Base-by-base conservation (phyloP, 1,140 invertebrate genomes). In the Platyscapa corneri region DNA sequence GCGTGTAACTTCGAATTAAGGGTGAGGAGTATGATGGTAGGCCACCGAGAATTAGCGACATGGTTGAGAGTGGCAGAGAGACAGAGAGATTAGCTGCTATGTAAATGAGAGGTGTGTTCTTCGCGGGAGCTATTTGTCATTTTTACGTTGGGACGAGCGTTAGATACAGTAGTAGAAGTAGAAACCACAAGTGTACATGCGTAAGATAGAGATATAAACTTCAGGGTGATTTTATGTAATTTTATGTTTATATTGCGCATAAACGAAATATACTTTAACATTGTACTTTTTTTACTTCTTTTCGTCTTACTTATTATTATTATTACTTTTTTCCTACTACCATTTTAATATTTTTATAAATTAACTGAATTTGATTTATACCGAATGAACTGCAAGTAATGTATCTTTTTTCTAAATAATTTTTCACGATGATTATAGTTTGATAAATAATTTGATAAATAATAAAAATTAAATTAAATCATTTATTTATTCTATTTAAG, bases 81-180 rank as follows among this genome's bases (percentile, higher is more conserved):
- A 87, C 60, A 70, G 70, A 87, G 88, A 90, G 89, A 90, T 90
- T 90, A 89, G 86, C 85, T 82, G 86, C 88, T 88, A 90, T 89
- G 89, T 89, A 90, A 90, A 90, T 90, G 84, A 72, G 83, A 89
- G 85, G 72, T 83, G 85, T 37, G 87, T 90, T 85, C 89, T 89
- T 90, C 81, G 87, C 76, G 84, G 67, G 39, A 10, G 86, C 87
- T 88, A 88, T 90, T 90, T 90, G 85, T 90, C 89, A 90, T 90
- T 90, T 90, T 89, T 90, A 86, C 72, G 56, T 84, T 27, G 46
- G 81, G 49, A 65, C 67, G 79, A 70, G 70, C 7, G 20, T 32
- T n/a, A 56, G 65, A 42, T n/a, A 30, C 53, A 42, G 39, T 30
- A 30, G 20, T 7, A n/a, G n/a, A n/a, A 27, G 77, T 34, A 32